Base-by-base conservation (phyloP, 30 jellyfish, hydroid and myxozoan species). In the Mastigias papua region DNA sequence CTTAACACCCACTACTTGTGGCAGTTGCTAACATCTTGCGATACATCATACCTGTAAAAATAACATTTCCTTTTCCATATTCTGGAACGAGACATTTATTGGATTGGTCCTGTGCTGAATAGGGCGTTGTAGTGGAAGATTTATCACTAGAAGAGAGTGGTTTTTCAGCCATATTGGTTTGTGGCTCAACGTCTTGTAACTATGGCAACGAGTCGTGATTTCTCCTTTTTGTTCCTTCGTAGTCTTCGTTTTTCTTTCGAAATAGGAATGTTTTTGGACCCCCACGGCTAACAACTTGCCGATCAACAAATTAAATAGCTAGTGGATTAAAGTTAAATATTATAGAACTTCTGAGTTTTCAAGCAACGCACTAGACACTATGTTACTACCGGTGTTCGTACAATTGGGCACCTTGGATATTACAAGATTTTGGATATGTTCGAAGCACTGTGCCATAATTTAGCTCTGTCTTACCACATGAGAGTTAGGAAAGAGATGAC, bases 61-160 rank as follows among this genome's bases (percentile, higher is more conserved):
- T 37, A 31, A 69, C 80, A 29, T 69, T 28, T 28, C 80, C 80
- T 69, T 48, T 69, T 1, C 80, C 80, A 69, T n/a, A 22, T 16
- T 31, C 8, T 25, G 60, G 80, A 13, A 20, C 4, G 26, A 13
- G 54, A 69, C 9, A 31, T 4, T 61, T 17, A 31, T 28, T 42
- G 1, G 80, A 31, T 4, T n/a, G 22, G 28, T 69, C 51, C 29
- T 69, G 54, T 17, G 58, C 23, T 69, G 26, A 9, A 31, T 4
- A 26, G 4, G 80, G 30, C 17, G 17, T 37, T 48, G 17, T 22
- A 10, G 27, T 20, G 13, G 60, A 37, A 8, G 32, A 20, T 69
- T 28, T 28, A 22, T 48, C 50, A 26, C 50, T 48, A 16, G 60
- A 20, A 22, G 13, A 29, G 62, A 48, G n/a, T 17, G 62, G 13